phyloP scores from a whole-genome alignment of 2,113 vertebrate genomes.

The Arenaria interpres region DNA sequence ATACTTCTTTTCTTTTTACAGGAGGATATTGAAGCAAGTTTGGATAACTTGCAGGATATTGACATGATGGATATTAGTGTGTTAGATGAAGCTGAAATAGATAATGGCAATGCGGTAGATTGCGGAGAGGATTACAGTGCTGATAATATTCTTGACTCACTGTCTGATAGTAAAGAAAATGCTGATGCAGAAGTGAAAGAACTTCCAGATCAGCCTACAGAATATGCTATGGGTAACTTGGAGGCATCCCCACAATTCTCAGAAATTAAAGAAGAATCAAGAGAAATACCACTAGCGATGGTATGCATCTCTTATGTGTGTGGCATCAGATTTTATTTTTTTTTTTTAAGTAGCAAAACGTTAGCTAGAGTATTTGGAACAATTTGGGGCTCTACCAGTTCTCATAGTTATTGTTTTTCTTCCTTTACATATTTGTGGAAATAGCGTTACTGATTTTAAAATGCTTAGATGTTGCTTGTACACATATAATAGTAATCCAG shows the following conservation, averaged over 20 bases:
- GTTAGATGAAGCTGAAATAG: constrained; percentile 86
- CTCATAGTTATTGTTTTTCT: background rate
- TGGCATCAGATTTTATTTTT: background rate
- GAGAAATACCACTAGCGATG: constrained; percentile 70
- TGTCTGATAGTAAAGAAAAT: constrained; percentile 75
- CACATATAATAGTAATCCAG: background rate
- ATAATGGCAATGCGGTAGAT: constrained; percentile 76
- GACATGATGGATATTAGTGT: constrained; percentile 89
- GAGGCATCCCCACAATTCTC: constrained; percentile 28
- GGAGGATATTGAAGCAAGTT: constrained; percentile 82
- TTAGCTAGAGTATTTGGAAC: background rate
- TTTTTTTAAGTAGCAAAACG: background rate
- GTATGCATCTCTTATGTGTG: background rate
- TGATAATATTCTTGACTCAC: constrained; percentile 71
- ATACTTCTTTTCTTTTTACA: constrained; percentile 30
- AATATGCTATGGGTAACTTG: constrained; percentile 73
- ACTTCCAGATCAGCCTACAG: constrained; percentile 67
- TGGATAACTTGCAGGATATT: constrained; percentile 85
- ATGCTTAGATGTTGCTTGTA: background rate
- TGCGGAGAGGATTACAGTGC: constrained; percentile 77
- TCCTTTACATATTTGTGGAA: background rate
- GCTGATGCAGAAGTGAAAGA: constrained; percentile 64
- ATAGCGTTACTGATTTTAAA: background rate
- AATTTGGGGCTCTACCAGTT: background rate
- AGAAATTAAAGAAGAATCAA: constrained; percentile 52